Evolutionary conservation across 2,113 vertebrate species (phyloP).

Genomic region (Nycticryphes semicollaris): DNA sequence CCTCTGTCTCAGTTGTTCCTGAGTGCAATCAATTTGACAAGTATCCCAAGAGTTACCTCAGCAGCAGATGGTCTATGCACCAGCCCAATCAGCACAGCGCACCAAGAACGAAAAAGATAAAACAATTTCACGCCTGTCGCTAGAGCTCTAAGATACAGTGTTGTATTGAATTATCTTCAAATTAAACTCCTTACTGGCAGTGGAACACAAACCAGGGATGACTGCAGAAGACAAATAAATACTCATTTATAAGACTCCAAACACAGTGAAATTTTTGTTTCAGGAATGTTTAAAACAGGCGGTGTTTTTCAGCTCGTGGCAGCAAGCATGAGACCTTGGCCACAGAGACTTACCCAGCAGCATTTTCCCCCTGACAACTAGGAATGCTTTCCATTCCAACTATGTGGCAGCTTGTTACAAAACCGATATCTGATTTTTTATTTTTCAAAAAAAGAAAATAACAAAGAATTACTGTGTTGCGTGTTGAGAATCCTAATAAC

Average conservation of each 20-base stretch:
- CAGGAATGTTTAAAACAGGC: neutral
- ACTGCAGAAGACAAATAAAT: conserved; percentile 4
- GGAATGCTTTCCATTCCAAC: neutral
- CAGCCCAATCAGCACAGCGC: conserved; percentile 11
- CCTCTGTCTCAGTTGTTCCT: conserved; percentile 5
- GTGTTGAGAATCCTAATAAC: neutral
- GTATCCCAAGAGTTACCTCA: conserved; percentile 22
- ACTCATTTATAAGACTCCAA: neutral
- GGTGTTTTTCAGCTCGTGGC: neutral
- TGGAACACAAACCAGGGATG: neutral
- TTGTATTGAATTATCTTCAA: conserved; percentile 59
- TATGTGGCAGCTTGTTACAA: neutral
- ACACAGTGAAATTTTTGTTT: neutral
- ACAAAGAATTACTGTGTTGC: neutral
- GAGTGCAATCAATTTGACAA: conserved; percentile 58
- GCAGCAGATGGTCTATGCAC: conserved; percentile 49
- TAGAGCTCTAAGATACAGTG: neutral
- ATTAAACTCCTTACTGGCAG: neutral
- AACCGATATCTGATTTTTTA: neutral
- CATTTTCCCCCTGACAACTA: neutral
- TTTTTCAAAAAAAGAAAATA: neutral
- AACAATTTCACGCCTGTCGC: conserved; percentile 56
- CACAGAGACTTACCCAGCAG: neutral
- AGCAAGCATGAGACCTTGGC: neutral
- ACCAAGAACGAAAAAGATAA: conserved; percentile 20